Base-by-base conservation (phyloP, 2,888 invertebrate species). In the Polyommatus icarus region DNA sequence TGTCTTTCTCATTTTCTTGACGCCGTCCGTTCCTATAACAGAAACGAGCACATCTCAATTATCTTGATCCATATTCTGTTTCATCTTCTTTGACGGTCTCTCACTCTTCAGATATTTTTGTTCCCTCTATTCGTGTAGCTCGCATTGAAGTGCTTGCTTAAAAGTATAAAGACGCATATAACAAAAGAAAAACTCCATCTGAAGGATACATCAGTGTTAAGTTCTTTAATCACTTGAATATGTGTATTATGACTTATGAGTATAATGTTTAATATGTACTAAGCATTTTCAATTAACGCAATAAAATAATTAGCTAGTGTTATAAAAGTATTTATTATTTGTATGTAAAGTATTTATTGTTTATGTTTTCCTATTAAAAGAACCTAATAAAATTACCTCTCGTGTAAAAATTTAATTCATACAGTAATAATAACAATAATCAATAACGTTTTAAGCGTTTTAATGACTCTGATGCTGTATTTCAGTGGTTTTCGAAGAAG, bases 1-100 rank as follows among this genome's bases (percentile, higher is more conserved):
- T 86, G 89, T 91, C 87, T 89, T 90, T 91, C 89, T 90, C 89
- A 86, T 89, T 89, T 87, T 91, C 85, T 86, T 91, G 85, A 83
- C 90, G 84, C 85, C 87, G 83, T 87, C 89, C 87, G 88, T 89
- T 89, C 92, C 93, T 93, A 93, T 87, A 93, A 93, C 93, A 93
- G 89, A 91, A 92, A 92, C 91, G 92, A 88, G 86, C 87, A 89
- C 86, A 91, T 89, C 90, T 92, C 89, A 88, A 88, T 92, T 91
- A 91, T 91, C 90, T 89, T 86, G 87, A 83, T 86, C 87, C 82
- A 82, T 82, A 82, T 82, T 87, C 84, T 85, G 83, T 81, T 83
- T 71, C 32, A 77, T 24, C 72, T 59, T 77, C 75, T 20, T 18
- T 3, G 46, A 18, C 29, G 72, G 24, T 71, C 50, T 71, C 29